Evolutionary conservation across 1,140 invertebrate species (phyloP), one percentile per base, ranked within the genome.

Genomic region (Yoshiicerus persimilis): DNA sequence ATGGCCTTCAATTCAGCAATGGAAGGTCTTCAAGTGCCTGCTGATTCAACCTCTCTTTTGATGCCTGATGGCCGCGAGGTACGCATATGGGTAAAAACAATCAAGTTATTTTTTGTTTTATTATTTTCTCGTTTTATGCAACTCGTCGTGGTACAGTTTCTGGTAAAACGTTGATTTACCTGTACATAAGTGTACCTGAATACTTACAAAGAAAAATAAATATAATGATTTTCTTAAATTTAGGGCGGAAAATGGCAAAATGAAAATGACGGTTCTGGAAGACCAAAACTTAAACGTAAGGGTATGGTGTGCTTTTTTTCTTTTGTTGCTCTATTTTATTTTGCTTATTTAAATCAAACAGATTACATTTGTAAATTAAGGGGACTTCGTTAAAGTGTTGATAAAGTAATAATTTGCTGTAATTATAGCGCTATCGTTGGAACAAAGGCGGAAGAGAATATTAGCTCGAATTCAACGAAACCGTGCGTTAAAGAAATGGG

Each of bases 1-100:
- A 91, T 93, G 88, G 92, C 92, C 25, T 92, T 93, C 84, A 92
- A 92, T 66, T 92, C 92, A 30, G 92, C 92, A 25, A 93, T 93
- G 88, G 92, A 92, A 84, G 91, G 91, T 36, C 87, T 92, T 10
- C 90, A 91, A 64, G 90, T 92, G 32, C 89, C 88, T 39, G 85
- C 87, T 27, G 89, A 90, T 75, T 90, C 88, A n/a, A 91, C 89
- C 10, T 87, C 75, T n/a, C 77, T 89, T 5, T 41, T 88, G 11
- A 87, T 88, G 83, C 85, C 66, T 25, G 88, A 90, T 84, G 87
- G 86, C 36, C 47, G 87, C 9, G 87, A 90, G 36, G 87, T 89
- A 70, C 80, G 83, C 11, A 87, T 70, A 64, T 56, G 75, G 80
- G 80, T 88, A 86, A 87, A 84, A 62, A 86, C 75, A 80, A 80